Conservation (phyloP, 2,888 invertebrate species). For the Hydrotaea diabolus region DNA sequence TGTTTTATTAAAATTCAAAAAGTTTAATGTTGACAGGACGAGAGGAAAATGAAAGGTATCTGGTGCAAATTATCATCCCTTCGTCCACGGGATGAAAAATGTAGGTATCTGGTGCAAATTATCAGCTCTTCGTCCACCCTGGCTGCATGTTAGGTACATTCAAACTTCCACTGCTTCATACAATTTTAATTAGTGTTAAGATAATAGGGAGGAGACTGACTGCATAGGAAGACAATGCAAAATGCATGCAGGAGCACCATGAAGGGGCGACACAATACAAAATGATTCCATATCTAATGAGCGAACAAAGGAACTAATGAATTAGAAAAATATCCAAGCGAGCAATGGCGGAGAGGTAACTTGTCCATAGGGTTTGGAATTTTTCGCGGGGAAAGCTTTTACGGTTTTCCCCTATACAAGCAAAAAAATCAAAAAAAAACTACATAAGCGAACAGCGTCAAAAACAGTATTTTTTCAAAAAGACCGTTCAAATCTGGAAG, state of each 20-base stretch:
- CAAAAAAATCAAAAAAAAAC: too few species aligned
- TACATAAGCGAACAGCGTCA: too few species aligned
- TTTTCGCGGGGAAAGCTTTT: too few species aligned
- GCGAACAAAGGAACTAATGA: not conserved
- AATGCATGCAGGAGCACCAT: not conserved
- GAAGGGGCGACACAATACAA: not conserved
- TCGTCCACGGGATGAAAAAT: too few species aligned
- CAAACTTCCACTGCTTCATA: slow-evolving; percentile 51
- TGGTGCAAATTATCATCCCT: not conserved
- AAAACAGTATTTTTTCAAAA: too few species aligned
- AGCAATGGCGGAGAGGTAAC: not conserved
- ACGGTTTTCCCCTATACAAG: too few species aligned
- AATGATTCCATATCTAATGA: slow-evolving; percentile 42
- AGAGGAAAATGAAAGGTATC: too few species aligned
- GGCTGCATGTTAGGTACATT: not conserved
- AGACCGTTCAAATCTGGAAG: too few species aligned
- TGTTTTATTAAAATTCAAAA: slow-evolving; percentile 2
- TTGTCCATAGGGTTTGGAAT: too few species aligned
- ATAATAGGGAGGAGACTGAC: not conserved
- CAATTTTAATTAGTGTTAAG: slow-evolving; percentile 54
- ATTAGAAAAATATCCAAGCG: not conserved
- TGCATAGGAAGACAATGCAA: not conserved
- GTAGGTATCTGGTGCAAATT: too few species aligned
- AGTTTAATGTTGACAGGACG: not conserved
- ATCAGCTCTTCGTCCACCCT: too few species aligned